These are phyloP conservation scores for Rachycentron canadum DNA, from an alignment of 2,797 vertebrate genomes.

Conservation along the genomic window DNA sequence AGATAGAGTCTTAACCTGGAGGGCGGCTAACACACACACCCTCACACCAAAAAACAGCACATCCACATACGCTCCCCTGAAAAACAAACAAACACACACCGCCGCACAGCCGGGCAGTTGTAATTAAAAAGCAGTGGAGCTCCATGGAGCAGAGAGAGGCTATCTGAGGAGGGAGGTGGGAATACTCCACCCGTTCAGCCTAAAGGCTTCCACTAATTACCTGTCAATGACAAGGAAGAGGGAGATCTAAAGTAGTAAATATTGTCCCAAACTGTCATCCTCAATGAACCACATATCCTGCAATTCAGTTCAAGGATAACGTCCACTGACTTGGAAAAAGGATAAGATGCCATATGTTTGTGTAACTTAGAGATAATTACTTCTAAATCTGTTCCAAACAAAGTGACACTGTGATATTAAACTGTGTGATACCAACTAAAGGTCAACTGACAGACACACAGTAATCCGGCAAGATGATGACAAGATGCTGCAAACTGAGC, in stretches of 20 bases:
- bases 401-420: conserved; percentile 42
- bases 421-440: conserved; percentile 35
- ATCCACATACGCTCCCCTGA: neutral
- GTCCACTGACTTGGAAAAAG: conserved; percentile 55
- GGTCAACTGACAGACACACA: conserved; percentile 39
- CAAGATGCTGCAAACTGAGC: neutral
- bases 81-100: conserved; percentile 38
- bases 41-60: conserved; percentile 20
- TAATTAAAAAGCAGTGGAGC: conserved; percentile 71
- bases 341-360: conserved; percentile 65
- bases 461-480: neutral
- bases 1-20: conserved; percentile 58
- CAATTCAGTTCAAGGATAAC: conserved; percentile 65
- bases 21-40: conserved; percentile 22
- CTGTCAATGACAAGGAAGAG: conserved; percentile 70
- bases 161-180: conserved; percentile 60
- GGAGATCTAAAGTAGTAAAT: conserved; percentile 69
- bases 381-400: conserved; percentile 50
- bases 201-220: conserved; percentile 76
- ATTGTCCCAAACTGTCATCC: conserved; percentile 70
- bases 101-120: conserved; percentile 26
- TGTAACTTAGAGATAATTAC: conserved; percentile 67
- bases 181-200: conserved; percentile 57
- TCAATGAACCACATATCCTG: conserved; percentile 52
- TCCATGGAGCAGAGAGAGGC: conserved; percentile 55